phyloP scores from a whole-genome alignment of 2,888 invertebrate genomes.

The Hyppa rectilinea region DNA sequence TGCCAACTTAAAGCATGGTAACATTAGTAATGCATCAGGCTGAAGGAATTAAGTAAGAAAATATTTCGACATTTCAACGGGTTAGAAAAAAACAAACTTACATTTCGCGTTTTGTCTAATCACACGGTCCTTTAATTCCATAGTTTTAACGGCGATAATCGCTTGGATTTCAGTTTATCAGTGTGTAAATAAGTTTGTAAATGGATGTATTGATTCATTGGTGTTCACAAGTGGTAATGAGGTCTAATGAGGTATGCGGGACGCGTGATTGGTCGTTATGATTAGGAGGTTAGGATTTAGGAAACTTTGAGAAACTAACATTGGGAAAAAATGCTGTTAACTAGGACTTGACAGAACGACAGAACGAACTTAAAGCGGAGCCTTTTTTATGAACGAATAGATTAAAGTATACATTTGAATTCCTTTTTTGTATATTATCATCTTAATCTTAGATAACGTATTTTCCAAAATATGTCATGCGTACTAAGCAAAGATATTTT shows the following conservation, averaged over 20 bases:
- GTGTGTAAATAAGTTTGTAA: conserved; percentile 48
- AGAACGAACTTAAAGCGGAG: conserved; percentile 8
- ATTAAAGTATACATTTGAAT: not conserved
- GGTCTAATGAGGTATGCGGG: conserved; percentile 74
- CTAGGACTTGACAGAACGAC: conserved; percentile 41
- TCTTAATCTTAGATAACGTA: not conserved
- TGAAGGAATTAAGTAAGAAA: conserved; percentile 68
- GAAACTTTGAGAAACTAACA: conserved; percentile 51
- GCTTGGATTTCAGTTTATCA: conserved; percentile 38
- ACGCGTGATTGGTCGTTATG: conserved; percentile 75
- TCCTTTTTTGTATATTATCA: not conserved
- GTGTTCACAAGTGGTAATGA: conserved; percentile 73
- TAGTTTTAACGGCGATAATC: conserved; percentile 46
- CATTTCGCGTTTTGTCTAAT: conserved; percentile 5
- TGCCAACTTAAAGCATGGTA: conserved; percentile 32
- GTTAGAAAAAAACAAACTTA: conserved; percentile 49
- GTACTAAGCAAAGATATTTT: not conserved
- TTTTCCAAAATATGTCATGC: not conserved
- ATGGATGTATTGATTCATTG: conserved; percentile 73
- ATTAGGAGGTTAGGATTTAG: conserved; percentile 69
- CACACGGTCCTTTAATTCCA: conserved; percentile 12
- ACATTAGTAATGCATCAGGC: conserved; percentile 42
- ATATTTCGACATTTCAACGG: conserved; percentile 69
- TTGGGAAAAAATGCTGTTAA: conserved; percentile 45
- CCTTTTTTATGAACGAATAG: conserved; percentile 16